Base-by-base conservation (phyloP, 2,797 vertebrate species). In the Prionace glauca region DNA sequence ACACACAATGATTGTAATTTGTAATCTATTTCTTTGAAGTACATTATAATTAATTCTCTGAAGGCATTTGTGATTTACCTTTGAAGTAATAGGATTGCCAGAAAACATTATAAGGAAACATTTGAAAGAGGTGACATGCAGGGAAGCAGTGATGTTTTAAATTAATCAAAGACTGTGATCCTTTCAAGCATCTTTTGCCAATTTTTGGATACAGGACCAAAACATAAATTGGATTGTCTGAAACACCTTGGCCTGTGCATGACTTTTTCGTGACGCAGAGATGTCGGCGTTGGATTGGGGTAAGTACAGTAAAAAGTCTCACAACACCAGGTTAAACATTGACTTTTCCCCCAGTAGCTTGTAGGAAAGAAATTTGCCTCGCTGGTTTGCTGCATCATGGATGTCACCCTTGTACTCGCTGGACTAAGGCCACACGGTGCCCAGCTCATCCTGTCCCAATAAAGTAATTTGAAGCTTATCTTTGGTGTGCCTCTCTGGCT, bases 41-140 rank as follows among this genome's bases (percentile, higher is more conserved):
- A 45, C 45, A 67, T 71, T 71, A 45, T 71, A 94, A 94, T 94
- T 94, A 71, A 71, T 69, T 45, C 91, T 94, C 65, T 94, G 62
- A 94, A 67, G 41, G 91, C 67, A 69, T 71, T 94, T 71, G 67
- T 71, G 65, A 41, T 94, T 67, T 94, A 94, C 62, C 36, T 71
- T 45, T 69, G 67, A 94, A 94, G 67, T 94, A 94, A 72, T 45
- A 41, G 10, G 32, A 62, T 20, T 65, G 60, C 62, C n/a, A 45
- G 62, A 67, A 91, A 91, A 65, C 88, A 91, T 91, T 91, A 91
- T n/a, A 36, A 91, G 88, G 29, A 91, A 67, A 36, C 62, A 91
- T 22, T 56, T 91, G 62, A 11, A 36, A n/a, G 60, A 91, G 60
- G 18, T 36, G 18, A 11, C 72, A 32, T 77, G 88, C 16, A 11